A percentile compares a stretch with the other conserved stretches of the same genome.
These are phyloP conservation scores for Hymenochirus boettgeri DNA, from an alignment of 2,113 vertebrate species.

Conservation along the genomic window DNA sequence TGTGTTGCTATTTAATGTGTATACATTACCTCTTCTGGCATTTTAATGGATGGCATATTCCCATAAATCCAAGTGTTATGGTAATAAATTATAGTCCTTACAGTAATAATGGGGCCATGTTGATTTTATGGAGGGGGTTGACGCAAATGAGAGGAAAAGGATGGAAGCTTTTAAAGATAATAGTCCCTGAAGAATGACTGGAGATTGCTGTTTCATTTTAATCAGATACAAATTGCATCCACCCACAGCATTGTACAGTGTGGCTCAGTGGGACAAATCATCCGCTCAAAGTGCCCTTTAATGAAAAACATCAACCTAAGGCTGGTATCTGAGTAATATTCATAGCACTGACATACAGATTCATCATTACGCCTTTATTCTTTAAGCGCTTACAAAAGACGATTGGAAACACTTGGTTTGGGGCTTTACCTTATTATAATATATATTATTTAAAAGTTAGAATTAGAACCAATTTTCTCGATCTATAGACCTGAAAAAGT, in stretches of 20 bases:
- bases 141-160: background rate
- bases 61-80: background rate
- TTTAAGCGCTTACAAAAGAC: background rate
- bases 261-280: background rate
- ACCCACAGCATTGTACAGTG: background rate
- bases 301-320: conserved; percentile 1
- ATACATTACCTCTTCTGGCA: background rate
- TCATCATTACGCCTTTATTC: background rate
- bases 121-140: background rate
- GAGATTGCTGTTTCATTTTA: background rate
- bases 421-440: no score
- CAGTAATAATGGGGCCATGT: background rate
- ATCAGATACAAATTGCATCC: conserved; percentile 3
- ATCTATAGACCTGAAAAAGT: no score
- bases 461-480: no score
- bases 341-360: background rate
- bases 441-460: no score
- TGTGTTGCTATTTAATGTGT: no score
- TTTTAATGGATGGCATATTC: background rate
- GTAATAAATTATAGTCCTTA: background rate
- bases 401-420: no score
- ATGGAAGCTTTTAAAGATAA: background rate
- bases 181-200: background rate
- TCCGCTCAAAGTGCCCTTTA: background rate
- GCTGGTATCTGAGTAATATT: background rate